Evolutionary conservation across 2,113 vertebrate species (phyloP).

Genomic region (Arvicanthis niloticus): DNA sequence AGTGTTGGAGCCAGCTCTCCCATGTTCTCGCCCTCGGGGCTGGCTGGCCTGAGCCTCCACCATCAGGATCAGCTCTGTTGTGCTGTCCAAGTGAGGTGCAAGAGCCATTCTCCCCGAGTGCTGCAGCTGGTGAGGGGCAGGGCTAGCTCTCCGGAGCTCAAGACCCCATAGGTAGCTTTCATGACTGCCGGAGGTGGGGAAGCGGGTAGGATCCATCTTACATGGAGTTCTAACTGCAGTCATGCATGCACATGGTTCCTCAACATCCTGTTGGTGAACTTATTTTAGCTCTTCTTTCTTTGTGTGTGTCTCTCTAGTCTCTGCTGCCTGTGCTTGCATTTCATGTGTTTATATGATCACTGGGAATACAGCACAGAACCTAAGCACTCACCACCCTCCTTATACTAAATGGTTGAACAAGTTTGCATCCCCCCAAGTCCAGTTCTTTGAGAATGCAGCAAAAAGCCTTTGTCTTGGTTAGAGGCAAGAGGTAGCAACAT

Average conservation of each 20-base stretch:
- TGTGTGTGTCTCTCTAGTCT: no score
- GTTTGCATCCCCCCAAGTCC: background rate
- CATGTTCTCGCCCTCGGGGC: no score
- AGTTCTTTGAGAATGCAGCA: background rate
- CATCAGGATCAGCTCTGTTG: no score
- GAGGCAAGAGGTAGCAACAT: constrained; percentile 22
- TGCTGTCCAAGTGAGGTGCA: no score
- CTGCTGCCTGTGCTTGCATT: background rate
- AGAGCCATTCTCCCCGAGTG: no score
- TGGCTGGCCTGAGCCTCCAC: no score
- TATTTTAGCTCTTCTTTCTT: background rate
- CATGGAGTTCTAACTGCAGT: background rate
- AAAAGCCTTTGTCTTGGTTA: constrained; percentile 61
- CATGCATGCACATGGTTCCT: background rate
- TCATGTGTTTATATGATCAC: background rate
- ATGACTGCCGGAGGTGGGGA: no score
- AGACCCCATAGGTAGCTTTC: no score
- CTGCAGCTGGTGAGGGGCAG: no score
- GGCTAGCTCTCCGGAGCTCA: no score
- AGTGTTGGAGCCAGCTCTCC: no score
- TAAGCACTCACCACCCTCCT: background rate
- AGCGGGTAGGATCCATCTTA: background rate
- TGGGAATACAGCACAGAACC: background rate
- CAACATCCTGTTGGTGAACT: background rate
- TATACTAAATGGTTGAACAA: background rate